phyloP scores from a whole-genome alignment of 2,888 invertebrate genomes.

The Bembecia ichneumoniformis region DNA sequence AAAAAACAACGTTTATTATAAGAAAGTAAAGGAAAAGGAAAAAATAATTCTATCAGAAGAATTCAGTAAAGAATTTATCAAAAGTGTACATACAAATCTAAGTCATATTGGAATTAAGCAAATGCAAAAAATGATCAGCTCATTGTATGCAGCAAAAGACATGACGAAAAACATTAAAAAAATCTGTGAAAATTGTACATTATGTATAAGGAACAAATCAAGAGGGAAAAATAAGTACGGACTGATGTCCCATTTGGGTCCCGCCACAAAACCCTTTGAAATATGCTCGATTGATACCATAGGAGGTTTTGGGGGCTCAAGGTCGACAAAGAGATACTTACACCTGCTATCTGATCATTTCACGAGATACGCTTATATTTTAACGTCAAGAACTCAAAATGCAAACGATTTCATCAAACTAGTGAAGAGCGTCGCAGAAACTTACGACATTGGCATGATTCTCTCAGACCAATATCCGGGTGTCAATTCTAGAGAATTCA shows the following conservation, averaged over 20 bases:
- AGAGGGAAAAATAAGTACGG: slow-evolving; percentile 6
- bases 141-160: too few relatives aligned
- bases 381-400: slow-evolving; percentile 12
- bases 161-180: too few relatives aligned
- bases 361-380: slow-evolving; percentile 8
- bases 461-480: too few relatives aligned
- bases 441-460: slow-evolving; percentile 6
- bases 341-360: slow-evolving; percentile 9
- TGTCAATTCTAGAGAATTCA: slow-evolving; percentile 18
- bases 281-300: slow-evolving; percentile 9
- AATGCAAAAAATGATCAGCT: too few relatives aligned
- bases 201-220: slow-evolving; percentile 2
- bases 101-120: too few relatives aligned
- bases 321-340: slow-evolving; percentile 12
- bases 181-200: neutral
- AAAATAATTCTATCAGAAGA: too few relatives aligned
- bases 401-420: slow-evolving; percentile 13
- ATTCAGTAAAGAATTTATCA: too few relatives aligned
- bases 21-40: slow-evolving; percentile 12
- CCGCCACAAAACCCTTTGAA: slow-evolving; percentile 7
- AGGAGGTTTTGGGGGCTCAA: slow-evolving; percentile 10
- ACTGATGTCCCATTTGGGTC: slow-evolving; percentile 4
- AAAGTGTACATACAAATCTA: too few relatives aligned
- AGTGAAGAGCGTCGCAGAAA: slow-evolving; percentile 2
- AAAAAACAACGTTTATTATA: neutral